Conservation (phyloP, 1,140 invertebrate genomes). For the Polypedilum pembai region DNA sequence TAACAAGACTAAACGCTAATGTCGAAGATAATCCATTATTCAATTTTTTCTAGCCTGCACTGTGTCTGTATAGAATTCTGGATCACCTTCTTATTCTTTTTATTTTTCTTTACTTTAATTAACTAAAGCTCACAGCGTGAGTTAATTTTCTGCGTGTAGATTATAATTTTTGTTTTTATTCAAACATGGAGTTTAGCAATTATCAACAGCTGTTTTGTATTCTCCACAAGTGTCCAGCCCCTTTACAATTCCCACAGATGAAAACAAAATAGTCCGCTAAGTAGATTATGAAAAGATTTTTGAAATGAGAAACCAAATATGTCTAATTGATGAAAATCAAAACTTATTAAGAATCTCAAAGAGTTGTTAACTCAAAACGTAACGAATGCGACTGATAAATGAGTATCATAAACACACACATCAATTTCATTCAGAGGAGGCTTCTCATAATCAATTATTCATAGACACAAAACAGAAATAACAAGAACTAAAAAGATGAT, state of each 20-base stretch:
- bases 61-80: background rate
- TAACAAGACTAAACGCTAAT: conserved; percentile 18
- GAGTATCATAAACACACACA: background rate
- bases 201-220: too few species aligned
- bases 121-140: background rate
- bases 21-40: conserved; percentile 1
- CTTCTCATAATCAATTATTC: conserved; percentile 15
- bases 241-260: too few species aligned
- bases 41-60: background rate
- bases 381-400: background rate
- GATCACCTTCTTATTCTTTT: background rate
- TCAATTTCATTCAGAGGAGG: background rate
- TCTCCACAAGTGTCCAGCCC: too few species aligned
- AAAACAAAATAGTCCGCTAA: too few species aligned
- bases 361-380: conserved; percentile 2
- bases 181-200: too few species aligned
- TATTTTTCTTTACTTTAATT: background rate
- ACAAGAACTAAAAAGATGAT: background rate
- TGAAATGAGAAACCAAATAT: too few species aligned
- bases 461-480: background rate
- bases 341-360: background rate
- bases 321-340: background rate
- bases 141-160: background rate
- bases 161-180: too few species aligned
- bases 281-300: too few species aligned